phyloP scores from a whole-genome alignment of 1,140 invertebrate species.

The Maconellicoccus hirsutus region DNA sequence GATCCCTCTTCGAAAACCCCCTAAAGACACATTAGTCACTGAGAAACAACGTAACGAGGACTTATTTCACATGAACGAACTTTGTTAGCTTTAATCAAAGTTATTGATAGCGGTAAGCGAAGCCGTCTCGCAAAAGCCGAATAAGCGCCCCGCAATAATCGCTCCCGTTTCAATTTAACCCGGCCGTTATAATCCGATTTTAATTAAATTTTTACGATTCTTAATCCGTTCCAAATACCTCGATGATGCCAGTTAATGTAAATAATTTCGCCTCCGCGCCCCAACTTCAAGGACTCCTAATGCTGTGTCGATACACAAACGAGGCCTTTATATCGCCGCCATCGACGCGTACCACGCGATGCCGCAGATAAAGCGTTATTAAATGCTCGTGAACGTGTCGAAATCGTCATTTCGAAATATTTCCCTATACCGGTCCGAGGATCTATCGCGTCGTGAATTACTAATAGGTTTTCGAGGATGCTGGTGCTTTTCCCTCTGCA shows the following conservation, averaged over 20 bases:
- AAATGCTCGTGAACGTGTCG: too few species aligned
- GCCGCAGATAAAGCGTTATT: too few species aligned
- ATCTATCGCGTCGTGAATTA: too few species aligned
- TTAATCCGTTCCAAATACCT: slow-evolving; percentile 20
- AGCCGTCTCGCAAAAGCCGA: background rate
- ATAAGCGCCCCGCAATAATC: slow-evolving; percentile 18
- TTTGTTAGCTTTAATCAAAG: slow-evolving; percentile 20
- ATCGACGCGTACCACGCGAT: too few species aligned
- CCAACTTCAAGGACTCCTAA: background rate
- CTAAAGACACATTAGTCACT: slow-evolving; percentile 20
- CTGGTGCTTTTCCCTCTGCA: too few species aligned
- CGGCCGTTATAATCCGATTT: slow-evolving; percentile 19
- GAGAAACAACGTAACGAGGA: slow-evolving; percentile 20
- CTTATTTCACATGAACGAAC: slow-evolving; percentile 21
- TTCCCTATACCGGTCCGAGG: too few species aligned
- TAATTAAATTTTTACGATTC: slow-evolving; percentile 22
- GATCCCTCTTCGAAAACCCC: background rate
- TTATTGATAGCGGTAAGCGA: slow-evolving; percentile 10
- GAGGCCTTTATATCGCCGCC: too few species aligned
- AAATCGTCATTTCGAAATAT: too few species aligned
- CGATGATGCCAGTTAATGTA: slow-evolving; percentile 21
- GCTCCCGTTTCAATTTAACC: slow-evolving; percentile 14
- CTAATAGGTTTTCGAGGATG: too few species aligned
- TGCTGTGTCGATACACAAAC: background rate
- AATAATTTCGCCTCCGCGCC: slow-evolving; percentile 7